Evolutionary conservation across 2,113 vertebrate species (phyloP).

Genomic region (Percopsis transmontana): DNA sequence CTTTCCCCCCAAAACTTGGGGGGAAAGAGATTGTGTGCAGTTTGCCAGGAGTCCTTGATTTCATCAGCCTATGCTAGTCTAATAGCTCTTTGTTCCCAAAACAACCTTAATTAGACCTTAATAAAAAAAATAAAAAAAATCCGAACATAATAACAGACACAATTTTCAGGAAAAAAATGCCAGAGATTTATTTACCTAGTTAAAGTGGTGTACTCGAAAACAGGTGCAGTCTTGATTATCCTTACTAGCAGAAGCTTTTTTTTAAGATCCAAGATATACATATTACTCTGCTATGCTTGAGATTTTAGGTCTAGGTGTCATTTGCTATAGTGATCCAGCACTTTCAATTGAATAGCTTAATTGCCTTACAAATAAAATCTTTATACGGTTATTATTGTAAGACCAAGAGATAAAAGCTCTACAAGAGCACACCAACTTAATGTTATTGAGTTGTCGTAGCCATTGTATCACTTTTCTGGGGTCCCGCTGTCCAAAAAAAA

Average conservation of each 20-base stretch:
- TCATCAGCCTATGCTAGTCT: too few species aligned
- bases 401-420: neutral
- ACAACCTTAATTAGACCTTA: too few species aligned
- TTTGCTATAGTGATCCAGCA: conserved; percentile 36
- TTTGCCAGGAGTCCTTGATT: too few species aligned
- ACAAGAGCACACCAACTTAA: conserved; percentile 3
- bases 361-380: conserved; percentile 27
- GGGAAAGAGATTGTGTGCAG: too few species aligned
- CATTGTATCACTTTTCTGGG: neutral
- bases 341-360: neutral
- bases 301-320: neutral
- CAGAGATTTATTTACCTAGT: conserved; percentile 39
- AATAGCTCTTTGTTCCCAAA: too few species aligned
- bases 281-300: neutral
- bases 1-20: too few species aligned
- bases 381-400: conserved; percentile 6
- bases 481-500: too few species aligned
- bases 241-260: too few species aligned
- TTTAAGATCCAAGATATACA: neutral
- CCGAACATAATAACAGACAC: neutral
- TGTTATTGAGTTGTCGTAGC: neutral
- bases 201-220: conserved; percentile 24
- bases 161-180: conserved; percentile 12
- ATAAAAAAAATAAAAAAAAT: neutral
- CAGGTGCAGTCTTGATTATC: too few species aligned